Conservation (phyloP, 2,888 invertebrate species). For the Blastobasis adustella region DNA sequence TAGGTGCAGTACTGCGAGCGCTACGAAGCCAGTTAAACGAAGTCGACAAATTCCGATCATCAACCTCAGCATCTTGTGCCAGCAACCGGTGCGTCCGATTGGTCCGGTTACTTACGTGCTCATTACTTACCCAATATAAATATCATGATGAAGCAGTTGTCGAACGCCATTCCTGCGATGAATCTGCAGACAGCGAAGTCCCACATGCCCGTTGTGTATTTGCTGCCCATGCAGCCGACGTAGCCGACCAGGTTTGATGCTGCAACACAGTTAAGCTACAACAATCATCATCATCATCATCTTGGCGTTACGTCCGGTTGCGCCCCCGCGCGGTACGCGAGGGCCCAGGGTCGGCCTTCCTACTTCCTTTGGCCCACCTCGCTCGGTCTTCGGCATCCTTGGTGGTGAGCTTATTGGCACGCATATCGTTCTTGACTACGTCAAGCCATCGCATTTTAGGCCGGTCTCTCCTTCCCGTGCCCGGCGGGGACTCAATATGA, state of each 20-base stretch:
- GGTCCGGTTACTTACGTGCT: background rate
- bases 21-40: background rate
- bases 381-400: too few relatives aligned
- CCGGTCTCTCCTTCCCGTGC: too few relatives aligned
- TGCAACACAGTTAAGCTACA: slow-evolving; percentile 16
- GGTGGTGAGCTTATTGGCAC: background rate
- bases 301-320: too few relatives aligned
- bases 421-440: background rate
- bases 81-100: background rate
- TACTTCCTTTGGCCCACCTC: too few relatives aligned
- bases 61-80: background rate
- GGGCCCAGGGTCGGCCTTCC: too few relatives aligned
- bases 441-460: background rate
- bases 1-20: background rate
- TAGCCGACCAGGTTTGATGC: slow-evolving; percentile 83
- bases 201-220: slow-evolving; percentile 81
- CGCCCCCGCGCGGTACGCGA: too few relatives aligned
- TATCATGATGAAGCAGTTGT: slow-evolving; percentile 92
- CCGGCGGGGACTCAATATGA: background rate
- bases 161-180: slow-evolving; percentile 89
- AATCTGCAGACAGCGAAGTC: slow-evolving; percentile 86
- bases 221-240: slow-evolving; percentile 79
- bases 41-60: background rate
- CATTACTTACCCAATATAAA: slow-evolving; percentile 85
- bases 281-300: background rate